Base-by-base conservation (phyloP, 2,797 vertebrate species). In the Helarctos malayanus region DNA sequence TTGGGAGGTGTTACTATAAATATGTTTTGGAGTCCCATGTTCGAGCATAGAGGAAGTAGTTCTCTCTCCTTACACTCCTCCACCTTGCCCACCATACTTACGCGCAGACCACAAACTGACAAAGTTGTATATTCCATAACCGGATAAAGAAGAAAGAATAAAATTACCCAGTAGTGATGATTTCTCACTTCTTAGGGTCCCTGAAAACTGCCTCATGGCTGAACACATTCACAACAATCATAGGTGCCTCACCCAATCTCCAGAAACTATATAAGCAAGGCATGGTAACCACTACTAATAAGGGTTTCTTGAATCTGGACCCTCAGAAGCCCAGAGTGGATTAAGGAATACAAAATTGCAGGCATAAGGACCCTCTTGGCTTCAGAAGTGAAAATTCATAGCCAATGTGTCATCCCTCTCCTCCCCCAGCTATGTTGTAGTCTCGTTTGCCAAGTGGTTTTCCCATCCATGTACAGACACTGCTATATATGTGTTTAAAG, bases 401-500 rank as follows among this genome's bases (percentile, higher is more conserved):
- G 57, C 80, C n/a, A 14, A 5, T 87, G 89, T 80, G 93, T 96
- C 93, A 95, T 86, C 45, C 27, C 7, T 79, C 41, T 47, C 56
- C 83, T 76, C 27, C 68, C 18, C 25, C 32, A 80, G 85, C 71
- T 87, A 38, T 68, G 2, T 0, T 57, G 25, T 32, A 35, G 15
- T 49, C 35, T 61, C 56, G 23, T 65, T 71, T 90, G 84, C 92
- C 76, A 95, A 95, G 56, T 95, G 27, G 57, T 68, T 91, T 79
- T 63, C 68, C 85, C 89, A 29, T 89, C 86, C 23, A 7, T 87
- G 29, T 71, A 45, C n/a, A 89, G 86, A 88, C 76, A 41, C 35
- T 32, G 59, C 68, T 63, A 45, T 75, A 27, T 91, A 47, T 69
- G 54, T 45, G 19, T 84, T 68, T 56, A 65, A 79, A 95, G 92